Evolutionary conservation across 2,797 vertebrate genomes (phyloP).

Genomic region (Rhabdomys pumilio): DNA sequence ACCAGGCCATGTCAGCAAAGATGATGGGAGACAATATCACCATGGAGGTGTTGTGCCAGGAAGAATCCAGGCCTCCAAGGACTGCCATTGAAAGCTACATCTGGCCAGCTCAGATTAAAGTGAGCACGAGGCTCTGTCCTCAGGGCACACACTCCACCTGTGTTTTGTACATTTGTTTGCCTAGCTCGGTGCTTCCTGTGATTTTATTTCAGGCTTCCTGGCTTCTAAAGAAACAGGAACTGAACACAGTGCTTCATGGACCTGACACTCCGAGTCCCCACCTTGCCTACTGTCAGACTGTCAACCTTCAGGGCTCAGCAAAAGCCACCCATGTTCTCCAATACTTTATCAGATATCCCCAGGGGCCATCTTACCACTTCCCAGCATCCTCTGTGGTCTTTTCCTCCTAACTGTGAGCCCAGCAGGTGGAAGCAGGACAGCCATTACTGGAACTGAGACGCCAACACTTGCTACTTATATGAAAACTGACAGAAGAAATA

Average conservation of each 20-base stretch:
- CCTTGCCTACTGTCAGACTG: neutral
- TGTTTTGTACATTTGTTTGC: no score
- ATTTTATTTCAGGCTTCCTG: neutral
- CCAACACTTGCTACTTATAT: accelerated
- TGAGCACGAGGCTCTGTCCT: neutral
- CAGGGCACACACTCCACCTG: neutral
- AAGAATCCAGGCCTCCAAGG: neutral
- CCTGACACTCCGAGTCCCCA: neutral
- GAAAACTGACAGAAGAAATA: neutral
- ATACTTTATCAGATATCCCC: accelerated
- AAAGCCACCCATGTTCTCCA: neutral
- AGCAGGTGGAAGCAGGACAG: accelerated
- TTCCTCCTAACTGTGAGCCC: neutral
- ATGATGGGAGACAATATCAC: neutral
- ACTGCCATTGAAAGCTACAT: neutral
- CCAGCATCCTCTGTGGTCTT: neutral
- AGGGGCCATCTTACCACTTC: neutral
- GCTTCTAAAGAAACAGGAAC: neutral
- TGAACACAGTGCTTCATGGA: no score
- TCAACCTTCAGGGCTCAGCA: neutral
- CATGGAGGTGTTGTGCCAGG: neutral
- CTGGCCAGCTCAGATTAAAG: neutral
- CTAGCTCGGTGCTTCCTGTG: neutral
- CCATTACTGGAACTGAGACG: neutral
- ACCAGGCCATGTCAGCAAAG: neutral